These are phyloP conservation scores for Frankliniella fusca DNA, from an alignment of 2,888 invertebrate genomes.

Conservation along the genomic window DNA sequence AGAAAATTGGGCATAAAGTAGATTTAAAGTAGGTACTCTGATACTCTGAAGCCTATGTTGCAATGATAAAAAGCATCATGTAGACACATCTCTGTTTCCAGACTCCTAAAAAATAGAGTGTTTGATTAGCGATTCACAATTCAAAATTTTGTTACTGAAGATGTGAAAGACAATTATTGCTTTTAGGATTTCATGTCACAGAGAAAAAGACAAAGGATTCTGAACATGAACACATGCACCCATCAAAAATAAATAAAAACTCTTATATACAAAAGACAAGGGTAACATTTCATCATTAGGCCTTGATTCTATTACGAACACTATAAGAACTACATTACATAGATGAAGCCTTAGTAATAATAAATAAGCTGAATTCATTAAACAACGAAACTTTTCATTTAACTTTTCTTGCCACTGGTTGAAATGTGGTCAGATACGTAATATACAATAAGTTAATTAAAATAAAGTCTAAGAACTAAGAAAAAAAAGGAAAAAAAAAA, in stretches of 20 bases:
- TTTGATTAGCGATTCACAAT: too few species aligned
- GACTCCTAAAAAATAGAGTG: too few species aligned
- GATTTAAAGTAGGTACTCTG: too few species aligned
- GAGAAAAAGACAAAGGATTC: neutral
- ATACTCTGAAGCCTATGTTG: too few species aligned
- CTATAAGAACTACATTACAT: too few species aligned
- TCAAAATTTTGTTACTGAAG: neutral
- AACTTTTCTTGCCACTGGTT: neutral
- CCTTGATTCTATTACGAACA: neutral
- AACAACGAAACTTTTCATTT: neutral
- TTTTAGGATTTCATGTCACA: neutral
- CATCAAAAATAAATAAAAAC: conserved; percentile 27
- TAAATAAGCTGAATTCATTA: neutral
- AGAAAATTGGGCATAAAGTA: neutral
- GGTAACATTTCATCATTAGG: conserved; percentile 11
- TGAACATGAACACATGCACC: conserved; percentile 15
- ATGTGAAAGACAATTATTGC: neutral
- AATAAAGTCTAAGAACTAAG: neutral
- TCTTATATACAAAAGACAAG: conserved; percentile 14
- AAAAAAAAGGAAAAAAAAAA: neutral
- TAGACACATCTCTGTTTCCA: too few species aligned
- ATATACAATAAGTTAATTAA: neutral
- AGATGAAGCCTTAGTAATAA: too few species aligned
- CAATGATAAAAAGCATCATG: too few species aligned
- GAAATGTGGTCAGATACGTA: neutral